phyloP scores from a whole-genome alignment of 2,888 invertebrate species.

The Smittia sp. region DNA sequence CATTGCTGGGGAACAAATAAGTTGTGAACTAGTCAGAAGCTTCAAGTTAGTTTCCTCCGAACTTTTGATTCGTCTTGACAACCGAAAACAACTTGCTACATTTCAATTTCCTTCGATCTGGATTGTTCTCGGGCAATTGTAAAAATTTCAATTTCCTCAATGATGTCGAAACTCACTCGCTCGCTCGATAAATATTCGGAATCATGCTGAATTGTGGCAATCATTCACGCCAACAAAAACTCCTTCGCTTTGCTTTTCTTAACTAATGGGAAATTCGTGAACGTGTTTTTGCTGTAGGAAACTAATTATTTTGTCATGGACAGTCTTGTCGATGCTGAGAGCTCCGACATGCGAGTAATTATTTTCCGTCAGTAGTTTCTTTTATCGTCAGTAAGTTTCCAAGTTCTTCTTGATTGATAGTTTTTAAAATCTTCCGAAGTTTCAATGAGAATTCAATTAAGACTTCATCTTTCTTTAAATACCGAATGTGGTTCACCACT shows the following conservation, averaged over 20 bases:
- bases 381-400: too few relatives aligned
- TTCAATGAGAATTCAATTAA: too few relatives aligned
- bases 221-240: not conserved
- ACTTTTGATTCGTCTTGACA: not conserved
- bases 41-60: not conserved
- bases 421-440: too few relatives aligned
- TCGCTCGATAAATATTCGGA: not conserved
- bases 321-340: conserved; percentile 25
- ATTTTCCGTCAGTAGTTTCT: too few relatives aligned
- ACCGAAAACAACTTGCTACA: not conserved
- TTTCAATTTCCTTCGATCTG: not conserved
- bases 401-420: too few relatives aligned
- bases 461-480: too few relatives aligned
- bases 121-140: not conserved
- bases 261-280: not conserved
- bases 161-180: not conserved
- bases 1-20: not conserved
- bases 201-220: not conserved
- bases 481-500: too few relatives aligned
- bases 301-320: conserved; percentile 40
- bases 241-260: not conserved
- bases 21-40: not conserved
- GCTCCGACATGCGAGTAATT: too few relatives aligned
- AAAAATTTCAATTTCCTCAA: not conserved
- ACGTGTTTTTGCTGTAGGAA: not conserved